Conservation (phyloP, 64 coral and sea anemone genomes). For the Stichodactyla mertensii region DNA sequence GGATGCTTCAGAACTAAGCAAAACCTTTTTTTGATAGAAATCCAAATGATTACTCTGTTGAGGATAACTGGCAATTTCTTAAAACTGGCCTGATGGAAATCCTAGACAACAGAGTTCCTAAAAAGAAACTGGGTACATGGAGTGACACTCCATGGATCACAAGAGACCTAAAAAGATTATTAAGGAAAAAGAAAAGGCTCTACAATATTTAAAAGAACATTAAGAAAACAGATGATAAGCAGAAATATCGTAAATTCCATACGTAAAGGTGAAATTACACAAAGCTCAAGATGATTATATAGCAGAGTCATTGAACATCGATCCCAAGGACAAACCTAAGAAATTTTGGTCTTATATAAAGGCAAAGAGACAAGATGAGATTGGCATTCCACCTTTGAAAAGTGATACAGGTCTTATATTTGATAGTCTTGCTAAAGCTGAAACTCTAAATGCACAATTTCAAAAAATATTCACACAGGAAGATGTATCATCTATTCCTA, state of each 20-base stretch:
- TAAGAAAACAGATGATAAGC: constrained; percentile 12
- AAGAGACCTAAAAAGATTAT: constrained; percentile 31
- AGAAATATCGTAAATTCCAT: constrained; percentile 50
- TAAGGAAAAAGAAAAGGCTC: constrained; percentile 46
- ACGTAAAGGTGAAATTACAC: constrained; percentile 26
- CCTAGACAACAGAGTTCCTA: constrained; percentile 40
- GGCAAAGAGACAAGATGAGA: constrained; percentile 47
- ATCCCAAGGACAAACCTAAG: constrained; percentile 41
- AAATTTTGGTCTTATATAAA: constrained; percentile 74
- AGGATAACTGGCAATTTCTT: constrained; percentile 54
- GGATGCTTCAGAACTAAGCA: constrained; percentile 49
- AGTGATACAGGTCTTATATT: constrained; percentile 27
- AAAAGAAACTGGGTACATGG: constrained; percentile 47
- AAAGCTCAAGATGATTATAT: constrained; percentile 50
- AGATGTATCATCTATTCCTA: constrained; percentile 32
- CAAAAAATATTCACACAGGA: constrained; percentile 59
- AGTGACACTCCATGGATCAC: constrained; percentile 41
- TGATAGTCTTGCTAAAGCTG: constrained; percentile 43
- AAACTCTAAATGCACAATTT: constrained; percentile 45
- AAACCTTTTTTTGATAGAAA: constrained; percentile 55
- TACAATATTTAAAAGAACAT: constrained; percentile 16
- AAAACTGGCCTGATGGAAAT: constrained; percentile 44
- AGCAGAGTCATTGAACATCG: constrained; percentile 18
- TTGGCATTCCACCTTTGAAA: constrained; percentile 39
- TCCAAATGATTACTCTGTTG: constrained; percentile 42